A percentile compares a stretch with the other conserved stretches of the same genome.
Conservation (phyloP, 2,888 invertebrate species). For the Psococerastis gibbosa region DNA sequence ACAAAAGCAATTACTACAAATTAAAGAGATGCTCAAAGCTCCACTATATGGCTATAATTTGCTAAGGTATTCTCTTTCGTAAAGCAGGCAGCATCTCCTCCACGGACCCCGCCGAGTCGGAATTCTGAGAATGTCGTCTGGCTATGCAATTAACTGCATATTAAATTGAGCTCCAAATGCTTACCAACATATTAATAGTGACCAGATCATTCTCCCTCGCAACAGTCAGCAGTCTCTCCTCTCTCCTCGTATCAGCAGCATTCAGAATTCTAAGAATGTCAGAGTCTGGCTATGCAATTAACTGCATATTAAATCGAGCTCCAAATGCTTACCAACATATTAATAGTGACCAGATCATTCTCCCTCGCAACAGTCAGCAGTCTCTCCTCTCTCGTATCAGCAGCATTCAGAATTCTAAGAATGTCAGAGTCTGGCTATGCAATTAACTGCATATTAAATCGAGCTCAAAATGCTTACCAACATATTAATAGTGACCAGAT, state of each 20-base stretch:
- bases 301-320: no score
- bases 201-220: constrained; percentile 39
- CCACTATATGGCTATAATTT: constrained; percentile 35
- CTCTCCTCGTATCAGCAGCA: constrained; percentile 37
- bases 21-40: no score
- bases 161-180: constrained; percentile 12
- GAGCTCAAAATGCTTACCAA: constrained; percentile 34
- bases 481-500: constrained; percentile 33
- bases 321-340: constrained; percentile 30
- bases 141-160: no score
- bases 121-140: no score
- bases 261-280: constrained; percentile 33
- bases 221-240: constrained; percentile 35
- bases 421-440: constrained; percentile 34
- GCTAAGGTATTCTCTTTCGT: constrained; percentile 39
- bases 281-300: constrained; percentile 35
- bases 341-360: constrained; percentile 35
- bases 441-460: no score
- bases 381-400: constrained; percentile 34
- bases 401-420: constrained; percentile 36
- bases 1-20: no score
- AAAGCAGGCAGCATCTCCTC: constrained; percentile 38
- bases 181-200: constrained; percentile 35
- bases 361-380: constrained; percentile 40
- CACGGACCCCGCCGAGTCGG: constrained; percentile 34